Evolutionary conservation across 2,113 vertebrate species (phyloP).

Genomic region (Nematolebias whitei): DNA sequence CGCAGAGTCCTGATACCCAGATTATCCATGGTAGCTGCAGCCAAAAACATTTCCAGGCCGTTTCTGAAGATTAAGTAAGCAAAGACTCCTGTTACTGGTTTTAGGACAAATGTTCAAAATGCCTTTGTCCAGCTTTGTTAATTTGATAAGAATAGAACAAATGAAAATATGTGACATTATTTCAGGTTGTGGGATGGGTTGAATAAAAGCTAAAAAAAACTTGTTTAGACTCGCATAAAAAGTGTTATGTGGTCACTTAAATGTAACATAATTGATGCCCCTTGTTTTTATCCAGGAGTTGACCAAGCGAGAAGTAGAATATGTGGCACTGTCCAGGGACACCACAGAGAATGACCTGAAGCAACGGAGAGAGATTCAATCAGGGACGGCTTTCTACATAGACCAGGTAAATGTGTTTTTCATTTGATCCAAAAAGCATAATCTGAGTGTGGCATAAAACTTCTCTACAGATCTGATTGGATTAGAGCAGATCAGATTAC

Average conservation of each 20-base stretch:
- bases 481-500: no score
- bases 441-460: neutral
- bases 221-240: neutral
- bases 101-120: no score
- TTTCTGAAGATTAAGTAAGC: no score
- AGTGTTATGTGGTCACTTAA: neutral
- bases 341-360: conserved; percentile 97
- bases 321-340: conserved; percentile 91
- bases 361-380: conserved; percentile 92
- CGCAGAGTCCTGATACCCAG: no score
- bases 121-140: no score
- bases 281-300: conserved; percentile 83
- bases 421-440: neutral
- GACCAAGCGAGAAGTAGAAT: conserved; percentile 93
- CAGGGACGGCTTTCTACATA: conserved; percentile 92
- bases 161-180: no score
- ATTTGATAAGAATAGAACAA: no score
- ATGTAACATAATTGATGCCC: neutral
- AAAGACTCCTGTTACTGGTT: no score
- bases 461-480: conserved; percentile 5
- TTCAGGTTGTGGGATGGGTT: no score
- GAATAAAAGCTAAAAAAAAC: neutral
- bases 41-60: no score
- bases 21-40: no score
- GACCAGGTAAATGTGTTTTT: conserved; percentile 84